A percentile compares a stretch with the other conserved stretches of the same genome.
Evolutionary conservation across 1,140 invertebrate species (phyloP).

Genomic region (Coboldia fuscipes): DNA sequence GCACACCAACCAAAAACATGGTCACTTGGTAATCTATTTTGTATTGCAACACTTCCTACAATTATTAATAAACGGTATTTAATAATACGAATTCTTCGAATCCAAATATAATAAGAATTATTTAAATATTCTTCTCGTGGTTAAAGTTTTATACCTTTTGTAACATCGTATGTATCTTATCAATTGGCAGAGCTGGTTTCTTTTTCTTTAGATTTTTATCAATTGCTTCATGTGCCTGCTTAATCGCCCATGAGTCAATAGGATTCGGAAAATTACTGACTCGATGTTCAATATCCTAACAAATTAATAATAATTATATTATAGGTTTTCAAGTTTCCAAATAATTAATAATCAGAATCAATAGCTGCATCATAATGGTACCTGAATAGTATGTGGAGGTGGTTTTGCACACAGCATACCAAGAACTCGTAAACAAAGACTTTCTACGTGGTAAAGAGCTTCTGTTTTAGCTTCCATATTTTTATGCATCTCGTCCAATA

Average conservation of each 20-base stretch:
- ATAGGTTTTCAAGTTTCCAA: neutral
- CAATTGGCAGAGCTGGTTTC: constrained; percentile 60
- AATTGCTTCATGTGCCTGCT: constrained; percentile 65
- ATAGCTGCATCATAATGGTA: constrained; percentile 8
- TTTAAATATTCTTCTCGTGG: neutral
- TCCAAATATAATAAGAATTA: no score
- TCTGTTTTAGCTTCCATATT: constrained; percentile 68
- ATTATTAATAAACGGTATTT: constrained; percentile 8
- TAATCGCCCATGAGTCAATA: constrained; percentile 79
- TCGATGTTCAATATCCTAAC: constrained; percentile 75
- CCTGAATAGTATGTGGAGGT: constrained; percentile 51
- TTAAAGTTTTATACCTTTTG: constrained; percentile 47
- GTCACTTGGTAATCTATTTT: constrained; percentile 84
- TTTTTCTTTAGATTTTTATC: constrained; percentile 69
- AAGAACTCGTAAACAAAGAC: constrained; percentile 68
- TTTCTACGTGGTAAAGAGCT: constrained; percentile 83
- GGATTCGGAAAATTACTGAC: constrained; percentile 83
- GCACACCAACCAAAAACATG: constrained; percentile 74
- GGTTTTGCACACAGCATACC: constrained; percentile 72
- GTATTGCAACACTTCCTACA: constrained; percentile 77
- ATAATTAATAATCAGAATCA: neutral
- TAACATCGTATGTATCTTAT: constrained; percentile 74
- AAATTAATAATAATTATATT: constrained; percentile 1
- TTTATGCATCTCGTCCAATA: constrained; percentile 78
- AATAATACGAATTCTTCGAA: no score